Evolutionary conservation across 2,113 vertebrate genomes (phyloP).

Genomic region (Capreolus pygargus): DNA sequence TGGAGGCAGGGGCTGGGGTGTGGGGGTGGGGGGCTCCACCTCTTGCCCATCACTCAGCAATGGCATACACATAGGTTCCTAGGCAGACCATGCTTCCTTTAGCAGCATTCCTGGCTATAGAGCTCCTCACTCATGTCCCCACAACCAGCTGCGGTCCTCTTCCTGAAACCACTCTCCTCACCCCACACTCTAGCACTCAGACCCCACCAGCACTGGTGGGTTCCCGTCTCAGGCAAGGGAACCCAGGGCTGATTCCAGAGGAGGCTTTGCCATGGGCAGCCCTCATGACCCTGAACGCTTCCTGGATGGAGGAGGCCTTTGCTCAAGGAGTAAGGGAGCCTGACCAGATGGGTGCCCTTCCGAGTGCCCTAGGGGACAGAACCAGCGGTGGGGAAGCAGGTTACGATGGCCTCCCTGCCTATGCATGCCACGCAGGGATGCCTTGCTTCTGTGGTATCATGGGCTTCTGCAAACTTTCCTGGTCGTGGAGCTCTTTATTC

Average conservation of each 20-base stretch:
- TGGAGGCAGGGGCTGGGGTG: neutral
- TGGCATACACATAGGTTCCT: neutral
- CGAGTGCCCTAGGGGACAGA: neutral
- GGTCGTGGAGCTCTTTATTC: neutral
- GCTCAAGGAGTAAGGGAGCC: fast-evolving
- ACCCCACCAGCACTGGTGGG: neutral
- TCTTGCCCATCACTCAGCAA: neutral
- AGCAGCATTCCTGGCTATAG: neutral
- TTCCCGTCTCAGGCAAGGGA: neutral
- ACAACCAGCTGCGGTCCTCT: neutral
- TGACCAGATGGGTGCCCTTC: neutral
- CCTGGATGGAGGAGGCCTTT: neutral
- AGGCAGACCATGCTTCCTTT: neutral
- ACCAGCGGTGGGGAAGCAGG: neutral
- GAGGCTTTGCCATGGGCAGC: neutral
- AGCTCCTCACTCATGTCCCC: neutral
- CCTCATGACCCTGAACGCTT: neutral
- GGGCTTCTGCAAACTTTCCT: neutral
- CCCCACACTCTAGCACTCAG: neutral
- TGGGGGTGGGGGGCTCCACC: neutral
- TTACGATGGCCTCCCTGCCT: neutral
- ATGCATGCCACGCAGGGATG: neutral
- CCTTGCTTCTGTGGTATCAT: neutral
- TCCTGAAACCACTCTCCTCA: neutral
- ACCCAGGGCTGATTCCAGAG: neutral